These are phyloP conservation scores for Penaeus indicus DNA, from an alignment of 1,140 invertebrate species.

Conservation along the genomic window DNA sequence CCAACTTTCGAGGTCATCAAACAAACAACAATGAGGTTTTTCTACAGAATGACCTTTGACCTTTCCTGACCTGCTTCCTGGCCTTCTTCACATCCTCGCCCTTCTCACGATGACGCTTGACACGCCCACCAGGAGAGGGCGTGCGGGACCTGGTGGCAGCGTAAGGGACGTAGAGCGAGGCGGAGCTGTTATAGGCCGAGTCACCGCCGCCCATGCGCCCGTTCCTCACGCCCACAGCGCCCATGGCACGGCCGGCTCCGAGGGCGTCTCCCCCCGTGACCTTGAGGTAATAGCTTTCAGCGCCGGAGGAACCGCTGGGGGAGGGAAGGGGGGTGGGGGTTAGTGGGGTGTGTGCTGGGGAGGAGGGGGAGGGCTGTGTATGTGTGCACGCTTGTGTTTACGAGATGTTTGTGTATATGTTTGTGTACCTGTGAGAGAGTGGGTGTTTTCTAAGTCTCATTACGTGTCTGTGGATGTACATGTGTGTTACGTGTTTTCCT, in stretches of 20 bases:
- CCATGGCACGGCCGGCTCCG: not conserved
- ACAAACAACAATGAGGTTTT: no score
- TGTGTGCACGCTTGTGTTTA: no score
- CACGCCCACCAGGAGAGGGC: slow-evolving; percentile 36
- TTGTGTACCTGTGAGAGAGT: no score
- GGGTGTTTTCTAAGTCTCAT: no score
- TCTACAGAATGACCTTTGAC: not conserved
- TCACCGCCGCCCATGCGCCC: slow-evolving; percentile 46
- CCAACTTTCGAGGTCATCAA: no score
- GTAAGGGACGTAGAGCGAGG: slow-evolving; percentile 50
- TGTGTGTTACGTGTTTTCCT: no score
- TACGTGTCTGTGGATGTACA: no score
- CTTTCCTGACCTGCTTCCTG: slow-evolving; percentile 68
- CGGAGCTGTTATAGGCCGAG: slow-evolving; percentile 41
- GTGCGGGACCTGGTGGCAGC: slow-evolving; percentile 34
- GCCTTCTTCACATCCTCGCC: slow-evolving; percentile 69
- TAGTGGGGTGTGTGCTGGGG: no score
- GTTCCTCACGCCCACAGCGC: slow-evolving; percentile 10
- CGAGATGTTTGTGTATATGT: no score
- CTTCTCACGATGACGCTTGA: slow-evolving; percentile 45
- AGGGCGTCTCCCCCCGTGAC: slow-evolving; percentile 13
- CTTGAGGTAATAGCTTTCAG: slow-evolving; percentile 35
- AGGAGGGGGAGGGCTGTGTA: no score
- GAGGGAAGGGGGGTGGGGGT: not conserved
- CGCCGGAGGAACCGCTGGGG: not conserved